These are phyloP conservation scores for Campylorhamphus procurvoides DNA, from an alignment of 2,113 vertebrate species.

Conservation along the genomic window DNA sequence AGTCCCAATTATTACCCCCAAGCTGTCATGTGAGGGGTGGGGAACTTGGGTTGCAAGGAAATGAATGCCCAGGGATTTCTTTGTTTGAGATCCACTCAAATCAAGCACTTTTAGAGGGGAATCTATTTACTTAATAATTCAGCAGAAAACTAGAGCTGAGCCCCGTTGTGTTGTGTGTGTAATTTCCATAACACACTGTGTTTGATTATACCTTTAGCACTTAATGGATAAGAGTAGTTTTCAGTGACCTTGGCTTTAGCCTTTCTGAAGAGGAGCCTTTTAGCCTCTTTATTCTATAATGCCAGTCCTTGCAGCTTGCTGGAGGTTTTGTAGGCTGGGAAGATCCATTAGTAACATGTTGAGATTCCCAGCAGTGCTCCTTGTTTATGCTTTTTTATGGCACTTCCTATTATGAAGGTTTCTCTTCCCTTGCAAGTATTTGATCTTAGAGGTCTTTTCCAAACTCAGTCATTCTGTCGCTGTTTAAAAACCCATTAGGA, in stretches of 20 bases:
- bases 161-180: no score
- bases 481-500: neutral
- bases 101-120: neutral
- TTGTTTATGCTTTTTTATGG: neutral
- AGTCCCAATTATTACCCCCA: neutral
- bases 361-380: neutral
- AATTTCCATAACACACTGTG: neutral
- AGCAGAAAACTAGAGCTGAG: neutral
- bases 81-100: neutral
- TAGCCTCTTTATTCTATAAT: rapidly evolving
- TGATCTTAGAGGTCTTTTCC: neutral
- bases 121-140: neutral
- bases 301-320: neutral
- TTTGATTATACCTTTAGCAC: neutral
- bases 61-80: neutral
- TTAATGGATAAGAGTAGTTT: neutral
- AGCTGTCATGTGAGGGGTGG: rapidly evolving
- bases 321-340: neutral
- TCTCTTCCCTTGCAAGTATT: neutral
- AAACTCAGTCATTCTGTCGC: neutral
- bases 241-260: neutral
- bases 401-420: neutral
- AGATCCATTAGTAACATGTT: neutral
- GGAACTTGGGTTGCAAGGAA: no score
- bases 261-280: neutral